A percentile compares a stretch with the other conserved stretches of the same genome.
Conservation (phyloP, 2,888 invertebrate species). For the Dolichomitus sp. region DNA sequence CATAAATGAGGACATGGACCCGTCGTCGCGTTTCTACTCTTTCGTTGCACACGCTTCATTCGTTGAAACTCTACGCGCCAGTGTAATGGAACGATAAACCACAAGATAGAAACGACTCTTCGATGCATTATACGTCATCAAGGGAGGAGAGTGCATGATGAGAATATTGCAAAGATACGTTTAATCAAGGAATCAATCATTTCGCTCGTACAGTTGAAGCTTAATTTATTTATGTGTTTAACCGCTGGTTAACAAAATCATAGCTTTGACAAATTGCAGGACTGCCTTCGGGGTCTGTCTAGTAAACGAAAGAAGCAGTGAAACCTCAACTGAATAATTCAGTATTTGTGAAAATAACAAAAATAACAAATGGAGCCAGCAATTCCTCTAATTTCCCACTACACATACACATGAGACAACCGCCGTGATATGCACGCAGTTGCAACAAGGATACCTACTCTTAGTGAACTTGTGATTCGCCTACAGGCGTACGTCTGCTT, state of each 20-base stretch:
- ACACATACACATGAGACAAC: too few relatives aligned
- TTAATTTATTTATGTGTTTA: background rate
- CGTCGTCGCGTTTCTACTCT: background rate
- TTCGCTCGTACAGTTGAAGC: background rate
- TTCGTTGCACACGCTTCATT: background rate
- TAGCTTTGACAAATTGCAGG: too few relatives aligned
- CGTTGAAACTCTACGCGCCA: background rate
- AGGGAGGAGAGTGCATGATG: background rate
- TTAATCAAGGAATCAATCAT: background rate
- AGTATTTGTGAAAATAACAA: too few relatives aligned
- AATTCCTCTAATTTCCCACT: too few relatives aligned
- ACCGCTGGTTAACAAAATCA: too few relatives aligned
- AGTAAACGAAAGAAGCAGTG: too few relatives aligned
- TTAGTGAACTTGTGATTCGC: background rate
- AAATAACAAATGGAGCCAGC: too few relatives aligned
- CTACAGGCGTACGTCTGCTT: background rate
- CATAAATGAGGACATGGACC: background rate
- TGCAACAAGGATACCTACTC: background rate
- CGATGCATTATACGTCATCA: constrained; percentile 17
- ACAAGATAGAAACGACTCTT: background rate
- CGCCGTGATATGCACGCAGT: background rate
- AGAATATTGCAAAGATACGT: background rate
- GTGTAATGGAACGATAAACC: constrained; percentile 19
- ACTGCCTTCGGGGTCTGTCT: too few relatives aligned
- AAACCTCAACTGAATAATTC: too few relatives aligned